These are phyloP conservation scores for Timema podura DNA, from an alignment of 2,888 invertebrate genomes.

Conservation along the genomic window DNA sequence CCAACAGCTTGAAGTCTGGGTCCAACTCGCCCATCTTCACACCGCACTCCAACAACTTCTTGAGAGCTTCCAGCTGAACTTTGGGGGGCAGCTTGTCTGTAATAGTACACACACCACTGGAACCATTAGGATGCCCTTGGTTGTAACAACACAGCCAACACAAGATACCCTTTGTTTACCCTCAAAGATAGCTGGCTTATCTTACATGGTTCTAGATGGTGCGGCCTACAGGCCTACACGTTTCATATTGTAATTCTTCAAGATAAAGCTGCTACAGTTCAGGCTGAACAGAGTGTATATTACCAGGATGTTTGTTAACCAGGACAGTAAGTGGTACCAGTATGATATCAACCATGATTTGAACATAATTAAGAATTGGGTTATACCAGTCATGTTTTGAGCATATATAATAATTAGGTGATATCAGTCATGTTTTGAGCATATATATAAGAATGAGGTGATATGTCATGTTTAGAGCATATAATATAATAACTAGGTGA, in stretches of 20 bases:
- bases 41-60: conserved; percentile 34
- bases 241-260: neutral
- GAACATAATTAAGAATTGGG: neutral
- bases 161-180: neutral
- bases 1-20: conserved; percentile 34
- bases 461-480: too few relatives aligned
- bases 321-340: neutral
- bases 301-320: neutral
- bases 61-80: conserved; percentile 31
- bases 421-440: too few relatives aligned
- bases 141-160: neutral
- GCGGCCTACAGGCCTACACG: neutral
- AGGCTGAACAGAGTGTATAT: too few relatives aligned
- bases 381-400: too few relatives aligned
- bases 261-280: too few relatives aligned
- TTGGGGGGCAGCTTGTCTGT: conserved; percentile 21
- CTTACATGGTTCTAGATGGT: neutral
- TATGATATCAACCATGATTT: neutral
- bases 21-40: conserved; percentile 31
- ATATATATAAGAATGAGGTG: too few relatives aligned
- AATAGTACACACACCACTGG: neutral
- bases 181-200: neutral
- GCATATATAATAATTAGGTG: too few relatives aligned
- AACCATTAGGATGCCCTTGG: neutral
- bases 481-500: too few relatives aligned